Base-by-base conservation (phyloP, 2,113 vertebrate species). In the Pogona vitticeps region DNA sequence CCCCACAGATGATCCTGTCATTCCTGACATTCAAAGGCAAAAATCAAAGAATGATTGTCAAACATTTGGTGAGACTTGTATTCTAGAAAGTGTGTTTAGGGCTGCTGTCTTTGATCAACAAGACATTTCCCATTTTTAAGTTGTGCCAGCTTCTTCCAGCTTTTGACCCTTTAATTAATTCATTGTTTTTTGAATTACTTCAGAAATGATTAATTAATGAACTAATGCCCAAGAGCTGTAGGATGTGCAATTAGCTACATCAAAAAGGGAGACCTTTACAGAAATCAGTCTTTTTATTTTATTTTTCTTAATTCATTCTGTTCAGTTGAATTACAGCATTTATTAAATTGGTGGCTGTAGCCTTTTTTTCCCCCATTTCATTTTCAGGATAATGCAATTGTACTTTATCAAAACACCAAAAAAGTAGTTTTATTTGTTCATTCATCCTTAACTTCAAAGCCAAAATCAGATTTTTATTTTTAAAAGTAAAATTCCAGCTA, bases 161-260 rank as follows among this genome's bases (percentile, higher is more conserved):
- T 82, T 70, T 20, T 70, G 40, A 65, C 40, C 63, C 31, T 82
- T 78, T 82, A 82, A 80, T 82, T 70, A 56, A 31, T 82, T 18
- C 52, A 70, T 56, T 52, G 40, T 12, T 70, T 3, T 52, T 56
- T 56, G 36, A 17, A 68, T 33, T n/a, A 68, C 36, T 81, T 46
- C 36, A 40, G 42, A 70, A 82, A 70, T 56, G 31, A 10, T n/a
- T 28, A 82, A 36, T 82, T 82, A 70, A 70, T 70, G 80, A 70
- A 36, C 80, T 17, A 77, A 52, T 77, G 56, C 46, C 76, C 80
- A 82, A 40, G 20, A 70, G 20, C 68, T 70, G 18, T n/a, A 82
- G 67, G 18, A 33, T 18, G 13, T 52, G 65, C 63, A 52, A 23
- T 52, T 14, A 82, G 52, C 65, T 4, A 70, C 21, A n/a, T 14